Base-by-base conservation (phyloP, 92 coral and sea anemone species). In the Epizoanthus illoricatus region DNA sequence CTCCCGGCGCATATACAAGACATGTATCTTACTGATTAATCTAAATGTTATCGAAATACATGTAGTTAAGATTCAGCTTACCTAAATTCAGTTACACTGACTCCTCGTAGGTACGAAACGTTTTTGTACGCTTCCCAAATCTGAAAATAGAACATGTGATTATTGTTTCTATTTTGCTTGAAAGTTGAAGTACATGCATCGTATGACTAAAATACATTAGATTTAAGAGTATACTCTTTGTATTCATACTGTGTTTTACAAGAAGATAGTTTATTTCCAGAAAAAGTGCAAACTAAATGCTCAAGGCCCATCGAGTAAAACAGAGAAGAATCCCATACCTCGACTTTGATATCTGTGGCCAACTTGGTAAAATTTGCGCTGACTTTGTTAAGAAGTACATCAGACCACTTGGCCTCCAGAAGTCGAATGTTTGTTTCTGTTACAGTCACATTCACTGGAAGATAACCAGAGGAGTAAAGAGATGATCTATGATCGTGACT, bases 381-480 rank as follows among this genome's bases (percentile, higher is more conserved):
- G 24, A 71, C 57, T 68, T 18, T 63, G 56, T 21, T 45, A 13
- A 74, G 65, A 54, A 87, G 65, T 0, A n/a, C 66, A 40, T 62
- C 16, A 33, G 63, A 49, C 88, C 88, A 85, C 23, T 5, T 55
- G 28, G 60, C 79, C 12, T 85, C 88, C 15, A 85, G 79, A 36
- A 85, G 80, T n/a, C 88, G 88, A 19, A 85, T 78, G 15, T 85
- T 79, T 2, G 69, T 68, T 58, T 85, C 84, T 5, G 88, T 59
- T 4, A 78, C 88, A 19, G 59, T 68, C 21, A 85, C 84, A 13
- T 85, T 61, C 65, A 85, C 88, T 85, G 47, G 10, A 52, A 20
- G 58, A 68, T 0, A 19, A 66, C 13, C 17, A 15, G 64, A 59
- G 40, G 20, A 13, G 1, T 5, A 5, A 11, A 5, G 0, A 28